phyloP scores from a whole-genome alignment of 2,888 invertebrate species.

The Julus scanicus region DNA sequence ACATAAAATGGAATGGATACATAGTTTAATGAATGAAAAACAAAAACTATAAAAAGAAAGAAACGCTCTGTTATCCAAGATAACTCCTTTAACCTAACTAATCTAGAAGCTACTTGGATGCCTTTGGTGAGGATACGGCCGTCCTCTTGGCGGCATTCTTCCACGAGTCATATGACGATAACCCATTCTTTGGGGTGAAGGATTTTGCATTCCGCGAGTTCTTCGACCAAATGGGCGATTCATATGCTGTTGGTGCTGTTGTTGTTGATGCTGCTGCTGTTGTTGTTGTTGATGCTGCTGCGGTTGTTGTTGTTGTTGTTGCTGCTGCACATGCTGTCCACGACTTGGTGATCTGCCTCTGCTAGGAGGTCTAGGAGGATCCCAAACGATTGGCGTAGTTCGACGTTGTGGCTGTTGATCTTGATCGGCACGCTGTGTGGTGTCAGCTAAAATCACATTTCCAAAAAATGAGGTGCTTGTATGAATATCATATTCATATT shows the following conservation, averaged over 20 bases:
- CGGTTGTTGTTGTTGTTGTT: background rate
- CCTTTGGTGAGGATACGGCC: conserved; percentile 37
- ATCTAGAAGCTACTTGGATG: background rate
- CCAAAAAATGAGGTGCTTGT: no score
- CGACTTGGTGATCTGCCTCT: conserved; percentile 20
- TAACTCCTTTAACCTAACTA: background rate
- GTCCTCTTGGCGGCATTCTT: conserved; percentile 42
- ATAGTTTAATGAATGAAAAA: background rate
- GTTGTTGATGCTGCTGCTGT: background rate
- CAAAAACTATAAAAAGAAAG: background rate
- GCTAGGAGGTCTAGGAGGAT: conserved; percentile 29
- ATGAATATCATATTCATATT: no score
- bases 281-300: background rate
- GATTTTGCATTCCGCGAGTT: background rate
- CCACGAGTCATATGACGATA: conserved; percentile 44
- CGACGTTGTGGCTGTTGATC: conserved; percentile 52
- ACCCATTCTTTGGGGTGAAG: conserved; percentile 30
- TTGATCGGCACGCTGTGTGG: background rate
- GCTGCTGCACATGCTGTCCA: background rate
- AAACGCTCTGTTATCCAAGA: background rate
- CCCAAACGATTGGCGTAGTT: conserved; percentile 56
- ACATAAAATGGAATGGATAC: background rate
- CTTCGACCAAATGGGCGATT: conserved; percentile 36
- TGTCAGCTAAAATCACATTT: background rate
- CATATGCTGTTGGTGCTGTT: background rate